Evolutionary conservation across 2,797 vertebrate species (phyloP), one percentile per base, ranked within the genome.

Genomic region (Sorex maritimensis): DNA sequence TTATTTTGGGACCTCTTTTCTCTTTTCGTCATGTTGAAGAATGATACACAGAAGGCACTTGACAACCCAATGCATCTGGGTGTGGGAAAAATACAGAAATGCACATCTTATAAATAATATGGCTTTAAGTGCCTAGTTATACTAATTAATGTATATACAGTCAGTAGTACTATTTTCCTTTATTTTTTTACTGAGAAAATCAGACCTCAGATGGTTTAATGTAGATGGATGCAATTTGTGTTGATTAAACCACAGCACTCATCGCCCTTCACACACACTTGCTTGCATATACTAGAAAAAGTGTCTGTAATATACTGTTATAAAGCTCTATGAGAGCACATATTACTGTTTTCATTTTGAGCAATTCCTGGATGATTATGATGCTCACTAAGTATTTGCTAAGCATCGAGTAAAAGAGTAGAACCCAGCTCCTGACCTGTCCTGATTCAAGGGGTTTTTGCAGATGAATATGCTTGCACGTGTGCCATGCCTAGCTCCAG

Each of bases 381-480:
- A 86, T 10, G 2, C 1, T 79, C 38, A 83, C 41, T 2, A 28
- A 80, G 28, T 63, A 73, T 73, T 71, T 86, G 28, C 26, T 86
- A 21, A 77, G 49, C n/a, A 80, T 68, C 68, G 13, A 93, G 3
- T 86, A 73, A 73, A 78, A 68, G 17, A 86, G 34, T 85, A 2
- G 30, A 77, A 0, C 46, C 80, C 19, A 61, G 13, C 0, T 75
- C 3, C 69, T 75, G 4, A 71, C 10, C 78, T 74, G 4, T 81
- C 46, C 71, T 88, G 79, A 61, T 1, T 49, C 10, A 26, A 28
- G 14, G 81, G 55, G 3, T 46, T 68, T 87, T 44, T 9, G 1
- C 24, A 44, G 67, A 44, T 73, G 1, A 8, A 10, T 14, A 65
- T 30, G 10, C 77, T 24, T 75, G 11, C 14, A 46, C 26, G 14